Conservation (phyloP, 1,140 invertebrate species). For the Lepeophtheirus salmonis region DNA sequence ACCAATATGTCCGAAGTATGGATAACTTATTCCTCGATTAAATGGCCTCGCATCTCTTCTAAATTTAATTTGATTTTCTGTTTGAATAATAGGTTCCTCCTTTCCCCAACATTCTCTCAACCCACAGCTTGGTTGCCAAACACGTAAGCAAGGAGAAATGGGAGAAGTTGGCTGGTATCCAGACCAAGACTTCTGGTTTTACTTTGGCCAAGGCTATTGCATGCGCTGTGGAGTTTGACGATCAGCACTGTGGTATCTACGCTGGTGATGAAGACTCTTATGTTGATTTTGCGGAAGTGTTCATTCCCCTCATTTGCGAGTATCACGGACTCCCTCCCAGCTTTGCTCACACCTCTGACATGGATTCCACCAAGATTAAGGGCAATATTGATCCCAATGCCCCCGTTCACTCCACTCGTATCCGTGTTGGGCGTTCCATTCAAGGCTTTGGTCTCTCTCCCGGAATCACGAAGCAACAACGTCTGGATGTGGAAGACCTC, state of each 20-base stretch:
- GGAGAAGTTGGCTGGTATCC: constrained; percentile 15
- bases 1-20: not conserved
- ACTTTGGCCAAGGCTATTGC: constrained; percentile 18
- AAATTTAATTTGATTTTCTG: not conserved
- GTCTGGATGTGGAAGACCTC: constrained; percentile 16
- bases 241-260: constrained; percentile 20
- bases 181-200: constrained; percentile 18
- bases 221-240: constrained; percentile 19
- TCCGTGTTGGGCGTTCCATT: constrained; percentile 18
- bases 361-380: constrained; percentile 18
- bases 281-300: constrained; percentile 19
- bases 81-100: not conserved
- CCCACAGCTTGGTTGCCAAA: constrained; percentile 19
- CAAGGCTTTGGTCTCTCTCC: constrained; percentile 19
- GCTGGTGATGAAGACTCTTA: constrained; percentile 19
- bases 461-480: constrained; percentile 20
- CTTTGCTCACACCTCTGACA: constrained; percentile 19
- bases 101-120: constrained; percentile 13
- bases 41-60: not conserved
- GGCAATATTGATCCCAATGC: constrained; percentile 18
- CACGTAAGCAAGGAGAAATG: constrained; percentile 20
- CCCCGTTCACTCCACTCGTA: constrained; percentile 18
- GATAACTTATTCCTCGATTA: not conserved
- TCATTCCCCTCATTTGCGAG: constrained; percentile 19
- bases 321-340: constrained; percentile 18